phyloP scores from a whole-genome alignment of 1,140 invertebrate species.

The Mamestra configurata region DNA sequence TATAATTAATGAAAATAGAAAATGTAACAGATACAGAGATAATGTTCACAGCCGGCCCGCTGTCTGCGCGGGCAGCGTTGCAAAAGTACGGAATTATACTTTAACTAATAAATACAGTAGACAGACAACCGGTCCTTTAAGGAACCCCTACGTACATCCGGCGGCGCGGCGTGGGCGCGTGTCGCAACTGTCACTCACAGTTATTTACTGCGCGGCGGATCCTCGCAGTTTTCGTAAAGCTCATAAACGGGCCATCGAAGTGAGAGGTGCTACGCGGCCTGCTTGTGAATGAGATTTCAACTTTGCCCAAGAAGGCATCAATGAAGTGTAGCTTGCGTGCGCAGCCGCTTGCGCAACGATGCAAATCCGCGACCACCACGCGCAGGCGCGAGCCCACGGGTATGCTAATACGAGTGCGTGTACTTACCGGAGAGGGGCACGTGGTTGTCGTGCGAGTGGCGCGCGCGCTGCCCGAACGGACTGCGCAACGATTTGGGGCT shows the following conservation, averaged over 20 bases:
- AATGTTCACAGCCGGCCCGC: constrained; percentile 77
- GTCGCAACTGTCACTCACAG: constrained; percentile 80
- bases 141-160: constrained; percentile 87
- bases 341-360: constrained; percentile 72
- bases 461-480: constrained; percentile 89
- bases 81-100: constrained; percentile 77
- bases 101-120: constrained; percentile 77
- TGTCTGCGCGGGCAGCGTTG: constrained; percentile 82
- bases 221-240: constrained; percentile 66
- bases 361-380: constrained; percentile 75
- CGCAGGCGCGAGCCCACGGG: constrained; percentile 65
- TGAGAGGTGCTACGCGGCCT: constrained; percentile 60
- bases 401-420: constrained; percentile 70
- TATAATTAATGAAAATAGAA: constrained; percentile 86
- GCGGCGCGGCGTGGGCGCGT: constrained; percentile 78
- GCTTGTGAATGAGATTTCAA: constrained; percentile 69
- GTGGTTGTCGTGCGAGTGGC: constrained; percentile 86
- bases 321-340: constrained; percentile 69
- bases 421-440: constrained; percentile 91
- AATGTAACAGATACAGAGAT: constrained; percentile 82
- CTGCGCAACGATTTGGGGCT: constrained; percentile 93
- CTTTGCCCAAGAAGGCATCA: constrained; percentile 67
- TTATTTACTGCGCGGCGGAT: constrained; percentile 78
- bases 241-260: constrained; percentile 63
- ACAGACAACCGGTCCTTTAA: constrained; percentile 81